These are phyloP conservation scores for Datnioides undecimradiatus DNA, from an alignment of 2,113 vertebrate species.

Conservation along the genomic window DNA sequence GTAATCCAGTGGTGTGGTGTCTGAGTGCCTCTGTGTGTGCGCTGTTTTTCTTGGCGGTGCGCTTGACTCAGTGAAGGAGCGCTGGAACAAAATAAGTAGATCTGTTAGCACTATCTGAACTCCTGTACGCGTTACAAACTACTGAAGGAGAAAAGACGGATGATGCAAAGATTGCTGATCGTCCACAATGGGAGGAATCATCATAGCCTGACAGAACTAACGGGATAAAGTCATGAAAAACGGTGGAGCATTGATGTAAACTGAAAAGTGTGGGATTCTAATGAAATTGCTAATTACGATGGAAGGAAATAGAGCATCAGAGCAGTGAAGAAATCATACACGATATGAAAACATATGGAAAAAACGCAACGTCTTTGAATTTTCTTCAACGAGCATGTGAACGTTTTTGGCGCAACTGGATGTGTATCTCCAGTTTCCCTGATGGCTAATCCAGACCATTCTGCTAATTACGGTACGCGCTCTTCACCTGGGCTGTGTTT, in stretches of 20 bases:
- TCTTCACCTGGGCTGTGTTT: slow-evolving; percentile 35
- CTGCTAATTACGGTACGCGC: neutral
- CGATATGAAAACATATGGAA: neutral
- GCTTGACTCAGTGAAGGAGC: slow-evolving; percentile 49
- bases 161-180: neutral
- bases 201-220: too few relatives aligned
- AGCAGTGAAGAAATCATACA: neutral
- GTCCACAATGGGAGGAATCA: neutral
- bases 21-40: slow-evolving; percentile 37
- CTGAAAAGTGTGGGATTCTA: neutral
- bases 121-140: neutral
- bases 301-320: neutral
- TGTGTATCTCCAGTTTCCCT: slow-evolving; percentile 22
- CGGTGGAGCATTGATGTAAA: neutral
- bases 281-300: neutral
- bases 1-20: slow-evolving; percentile 41
- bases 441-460: slow-evolving; percentile 19
- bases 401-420: neutral
- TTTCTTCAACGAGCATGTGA: neutral
- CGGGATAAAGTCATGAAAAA: neutral
- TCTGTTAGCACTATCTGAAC: slow-evolving; percentile 20
- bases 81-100: slow-evolving; percentile 12
- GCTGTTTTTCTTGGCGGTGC: slow-evolving; percentile 60
- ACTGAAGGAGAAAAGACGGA: neutral
- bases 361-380: neutral